Percentiles rank a stretch among this genome's conserved stretches.
phyloP scores from a whole-genome alignment of 2,113 vertebrate genomes.

The Candoia aspera region DNA sequence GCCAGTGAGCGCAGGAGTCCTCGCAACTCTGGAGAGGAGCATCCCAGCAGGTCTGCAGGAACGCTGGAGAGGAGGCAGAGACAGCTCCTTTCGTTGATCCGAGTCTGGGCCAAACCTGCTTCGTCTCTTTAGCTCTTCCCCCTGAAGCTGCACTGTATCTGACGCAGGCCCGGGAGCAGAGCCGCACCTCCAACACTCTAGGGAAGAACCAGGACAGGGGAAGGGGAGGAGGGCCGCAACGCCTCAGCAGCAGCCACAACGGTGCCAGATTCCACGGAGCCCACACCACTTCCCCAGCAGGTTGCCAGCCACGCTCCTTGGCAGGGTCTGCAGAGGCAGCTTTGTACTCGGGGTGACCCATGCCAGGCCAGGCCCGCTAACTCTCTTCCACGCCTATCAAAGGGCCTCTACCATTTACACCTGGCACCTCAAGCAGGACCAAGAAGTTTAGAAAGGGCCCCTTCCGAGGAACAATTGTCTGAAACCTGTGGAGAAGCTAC shows the following conservation, averaged over 20 bases:
- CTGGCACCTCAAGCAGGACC: background rate
- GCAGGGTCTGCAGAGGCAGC: rapidly evolving
- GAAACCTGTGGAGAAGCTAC: background rate
- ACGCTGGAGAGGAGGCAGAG: background rate
- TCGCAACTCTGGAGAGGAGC: background rate
- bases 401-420: background rate
- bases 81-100: too few species aligned
- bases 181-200: too few species aligned
- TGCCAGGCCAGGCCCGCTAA: background rate
- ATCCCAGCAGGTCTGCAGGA: background rate
- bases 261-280: background rate
- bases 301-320: rapidly evolving
- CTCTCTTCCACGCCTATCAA: background rate
- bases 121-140: background rate
- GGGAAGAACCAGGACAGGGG: background rate
- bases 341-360: background rate
- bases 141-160: background rate
- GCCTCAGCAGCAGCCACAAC: rapidly evolving
- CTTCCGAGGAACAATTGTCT: too few species aligned
- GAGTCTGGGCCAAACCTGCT: background rate
- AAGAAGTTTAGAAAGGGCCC: too few species aligned
- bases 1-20: background rate
- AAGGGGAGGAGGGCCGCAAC: background rate
- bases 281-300: background rate
- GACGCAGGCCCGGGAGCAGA: background rate